These are phyloP conservation scores for Alosa sapidissima DNA, from an alignment of 2,797 vertebrate species.

Conservation along the genomic window DNA sequence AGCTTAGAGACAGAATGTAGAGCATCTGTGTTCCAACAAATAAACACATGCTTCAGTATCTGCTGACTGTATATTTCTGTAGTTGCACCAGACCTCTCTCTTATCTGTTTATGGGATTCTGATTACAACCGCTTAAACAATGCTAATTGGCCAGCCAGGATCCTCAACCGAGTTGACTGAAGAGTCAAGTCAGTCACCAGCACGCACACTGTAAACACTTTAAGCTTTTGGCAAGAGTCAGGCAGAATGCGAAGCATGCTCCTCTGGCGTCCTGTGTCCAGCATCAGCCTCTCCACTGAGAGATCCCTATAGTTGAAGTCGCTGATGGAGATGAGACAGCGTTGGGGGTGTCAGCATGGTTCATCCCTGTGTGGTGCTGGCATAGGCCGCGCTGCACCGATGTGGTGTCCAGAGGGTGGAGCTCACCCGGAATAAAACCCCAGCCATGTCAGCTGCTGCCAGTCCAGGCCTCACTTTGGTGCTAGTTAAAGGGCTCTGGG, in stretches of 20 bases:
- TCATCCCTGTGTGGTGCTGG: slow-evolving; percentile 8
- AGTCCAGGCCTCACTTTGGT: slow-evolving; percentile 27
- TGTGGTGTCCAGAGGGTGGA: slow-evolving; percentile 33
- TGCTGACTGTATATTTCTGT: background rate
- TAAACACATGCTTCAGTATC: background rate
- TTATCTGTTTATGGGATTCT: background rate
- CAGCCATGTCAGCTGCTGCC: slow-evolving; percentile 40
- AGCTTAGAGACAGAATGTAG: background rate
- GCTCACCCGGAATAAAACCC: slow-evolving; percentile 41
- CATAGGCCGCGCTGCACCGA: slow-evolving; percentile 36
- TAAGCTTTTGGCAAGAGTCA: background rate
- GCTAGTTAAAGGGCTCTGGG: slow-evolving; percentile 37
- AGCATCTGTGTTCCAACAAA: background rate
- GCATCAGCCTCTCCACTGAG: background rate
- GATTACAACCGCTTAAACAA: background rate
- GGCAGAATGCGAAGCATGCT: background rate
- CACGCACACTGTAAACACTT: background rate
- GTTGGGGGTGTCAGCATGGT: background rate
- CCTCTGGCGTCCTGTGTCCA: background rate
- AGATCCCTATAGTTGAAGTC: background rate
- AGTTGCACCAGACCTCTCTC: background rate
- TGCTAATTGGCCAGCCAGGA: background rate
- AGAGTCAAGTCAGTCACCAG: background rate
- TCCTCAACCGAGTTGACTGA: background rate
- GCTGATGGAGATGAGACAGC: slow-evolving; percentile 1